A percentile compares a stretch with the other conserved stretches of the same genome.
phyloP scores from a whole-genome alignment of 2,888 invertebrate genomes.

The Mesochorus sp. region DNA sequence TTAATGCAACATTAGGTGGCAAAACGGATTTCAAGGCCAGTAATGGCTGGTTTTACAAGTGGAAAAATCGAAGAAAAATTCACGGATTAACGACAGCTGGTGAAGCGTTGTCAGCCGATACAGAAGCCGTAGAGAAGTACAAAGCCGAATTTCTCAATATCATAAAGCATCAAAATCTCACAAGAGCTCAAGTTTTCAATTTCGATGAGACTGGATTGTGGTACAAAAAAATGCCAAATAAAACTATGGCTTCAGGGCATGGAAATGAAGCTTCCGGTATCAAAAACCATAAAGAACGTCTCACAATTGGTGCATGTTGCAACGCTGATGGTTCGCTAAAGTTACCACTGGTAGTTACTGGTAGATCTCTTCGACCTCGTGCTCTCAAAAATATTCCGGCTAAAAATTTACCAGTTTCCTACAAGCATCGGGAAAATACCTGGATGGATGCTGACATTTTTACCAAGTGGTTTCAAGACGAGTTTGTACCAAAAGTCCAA shows the following conservation, averaged over 20 bases:
- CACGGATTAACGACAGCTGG: not conserved
- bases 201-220: conserved; percentile 69
- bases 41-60: not conserved
- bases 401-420: conserved; percentile 53
- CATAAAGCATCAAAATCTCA: conserved; percentile 5
- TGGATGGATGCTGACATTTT: conserved; percentile 67
- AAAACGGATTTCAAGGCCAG: no score
- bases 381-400: conserved; percentile 66
- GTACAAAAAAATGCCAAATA: conserved; percentile 66
- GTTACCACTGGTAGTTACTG: conserved; percentile 68
- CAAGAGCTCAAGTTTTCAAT: conserved; percentile 66
- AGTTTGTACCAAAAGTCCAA: conserved; percentile 64
- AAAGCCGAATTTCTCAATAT: not conserved
- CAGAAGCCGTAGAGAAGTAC: not conserved
- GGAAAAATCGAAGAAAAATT: not conserved
- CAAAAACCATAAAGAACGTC: conserved; percentile 68
- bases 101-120: not conserved
- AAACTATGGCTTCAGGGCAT: conserved; percentile 62
- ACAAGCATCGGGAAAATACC: conserved; percentile 64
- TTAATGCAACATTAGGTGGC: not conserved
- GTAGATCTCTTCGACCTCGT: conserved; percentile 66
- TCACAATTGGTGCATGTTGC: conserved; percentile 67
- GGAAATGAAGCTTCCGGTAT: conserved; percentile 65
- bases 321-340: conserved; percentile 67
- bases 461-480: conserved; percentile 60